Evolutionary conservation across 2,888 invertebrate genomes (phyloP).

Genomic region (Drosophila pullipes): DNA sequence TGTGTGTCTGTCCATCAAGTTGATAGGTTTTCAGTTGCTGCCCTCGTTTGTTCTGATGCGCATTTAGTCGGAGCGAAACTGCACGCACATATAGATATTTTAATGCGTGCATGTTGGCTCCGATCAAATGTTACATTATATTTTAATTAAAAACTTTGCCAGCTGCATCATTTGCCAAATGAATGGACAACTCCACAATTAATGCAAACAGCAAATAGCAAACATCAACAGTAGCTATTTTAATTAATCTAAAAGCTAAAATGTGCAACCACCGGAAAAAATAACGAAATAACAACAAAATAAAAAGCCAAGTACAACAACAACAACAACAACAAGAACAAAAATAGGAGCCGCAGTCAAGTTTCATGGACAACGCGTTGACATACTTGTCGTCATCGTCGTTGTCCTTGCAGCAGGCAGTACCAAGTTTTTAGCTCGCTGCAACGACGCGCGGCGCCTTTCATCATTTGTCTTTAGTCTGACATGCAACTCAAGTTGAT

Average conservation of each 20-base stretch:
- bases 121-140: conserved; percentile 76
- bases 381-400: conserved; percentile 52
- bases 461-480: conserved; percentile 69
- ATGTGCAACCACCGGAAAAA: conserved; percentile 49
- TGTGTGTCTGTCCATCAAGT: conserved; percentile 61
- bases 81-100: conserved; percentile 16
- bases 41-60: conserved; percentile 33
- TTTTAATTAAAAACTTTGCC: conserved; percentile 77
- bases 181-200: conserved; percentile 70
- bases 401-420: conserved; percentile 32
- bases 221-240: conserved; percentile 54
- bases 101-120: conserved; percentile 23
- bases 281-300: conserved; percentile 55
- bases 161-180: conserved; percentile 77
- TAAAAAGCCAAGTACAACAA: conserved; percentile 17
- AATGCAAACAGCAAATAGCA: conserved; percentile 51
- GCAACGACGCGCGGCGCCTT: conserved; percentile 38
- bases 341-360: conserved; percentile 44
- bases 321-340: background rate
- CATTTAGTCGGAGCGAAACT: conserved; percentile 18
- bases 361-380: conserved; percentile 65
- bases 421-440: conserved; percentile 45
- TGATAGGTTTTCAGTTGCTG: conserved; percentile 68
- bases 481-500: conserved; percentile 73
- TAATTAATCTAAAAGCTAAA: conserved; percentile 78